These are phyloP conservation scores for Acanthosoma haemorrhoidale DNA, from an alignment of 2,888 invertebrate genomes.

Conservation along the genomic window DNA sequence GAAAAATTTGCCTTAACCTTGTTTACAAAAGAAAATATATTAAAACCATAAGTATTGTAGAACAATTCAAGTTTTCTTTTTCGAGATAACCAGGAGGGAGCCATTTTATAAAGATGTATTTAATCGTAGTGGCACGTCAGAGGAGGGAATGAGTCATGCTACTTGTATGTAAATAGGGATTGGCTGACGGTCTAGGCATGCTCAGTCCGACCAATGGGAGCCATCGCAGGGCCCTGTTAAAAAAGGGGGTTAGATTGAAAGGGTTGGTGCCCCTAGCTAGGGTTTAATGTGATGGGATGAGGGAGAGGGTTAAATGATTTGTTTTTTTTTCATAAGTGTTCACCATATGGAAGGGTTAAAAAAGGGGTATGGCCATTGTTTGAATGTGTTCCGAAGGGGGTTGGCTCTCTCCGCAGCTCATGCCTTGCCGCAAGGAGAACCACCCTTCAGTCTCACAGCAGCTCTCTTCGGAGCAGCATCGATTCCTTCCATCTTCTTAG, in stretches of 20 bases:
- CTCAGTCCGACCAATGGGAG: slow-evolving; percentile 21
- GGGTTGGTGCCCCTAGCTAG: slow-evolving; percentile 12
- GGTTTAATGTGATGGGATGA: slow-evolving; percentile 11
- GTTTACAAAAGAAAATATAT: no score
- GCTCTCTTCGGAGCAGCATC: neutral
- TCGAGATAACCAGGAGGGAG: no score
- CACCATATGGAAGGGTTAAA: slow-evolving; percentile 34
- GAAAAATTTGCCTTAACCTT: no score
- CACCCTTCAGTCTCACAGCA: neutral
- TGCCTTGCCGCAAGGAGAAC: neutral
- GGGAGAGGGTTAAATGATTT: slow-evolving; percentile 15
- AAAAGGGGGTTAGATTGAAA: neutral
- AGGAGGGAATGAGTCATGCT: neutral
- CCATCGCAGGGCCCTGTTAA: neutral
- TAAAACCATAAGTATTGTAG: no score
- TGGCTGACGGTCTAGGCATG: slow-evolving; percentile 22
- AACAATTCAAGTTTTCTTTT: no score
- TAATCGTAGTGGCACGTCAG: neutral
- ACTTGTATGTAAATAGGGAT: slow-evolving; percentile 20
- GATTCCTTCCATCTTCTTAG: neutral
- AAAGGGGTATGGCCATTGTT: slow-evolving; percentile 32
- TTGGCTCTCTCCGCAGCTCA: neutral
- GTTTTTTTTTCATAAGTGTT: slow-evolving; percentile 5
- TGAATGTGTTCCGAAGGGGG: neutral
- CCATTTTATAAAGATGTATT: no score